Base-by-base conservation (phyloP, 1,140 invertebrate genomes). In the Drosophila malerkotliana region DNA sequence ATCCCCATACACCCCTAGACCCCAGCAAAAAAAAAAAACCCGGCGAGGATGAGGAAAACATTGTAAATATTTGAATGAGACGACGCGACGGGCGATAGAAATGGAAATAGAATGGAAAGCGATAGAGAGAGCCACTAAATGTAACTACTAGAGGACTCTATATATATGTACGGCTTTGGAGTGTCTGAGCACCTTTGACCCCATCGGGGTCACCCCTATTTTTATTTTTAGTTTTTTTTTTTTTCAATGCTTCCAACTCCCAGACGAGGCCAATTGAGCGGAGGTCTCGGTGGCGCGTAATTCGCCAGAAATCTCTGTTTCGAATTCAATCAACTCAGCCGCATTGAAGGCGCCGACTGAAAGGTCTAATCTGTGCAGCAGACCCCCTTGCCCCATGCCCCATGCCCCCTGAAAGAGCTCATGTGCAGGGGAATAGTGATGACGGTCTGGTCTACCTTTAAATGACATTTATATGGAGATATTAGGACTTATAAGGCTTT, bases 261-360 rank as follows among this genome's bases (percentile, higher is more conserved):
- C 5, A 6, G 41, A 7, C 41, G 14, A 44, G 28, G 59, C 59
- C 63, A 66, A 66, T 63, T 41, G 47, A 53, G 59, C 34, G 47
- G 47, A 66, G 48, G 67, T 81, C 68, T 76, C 74, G 72, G 63
- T 68, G 66, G 83, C 82, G 68, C 79, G 82, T 87, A 85, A 87
- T 85, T 85, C 79, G 74, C 77, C 67, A 78, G 77, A 87, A 85
- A 85, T 85, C 82, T 87, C 82, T 77, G 82, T 67, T 69, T 85
- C 82, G 67, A 87, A 87, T 85, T 87, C 82, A 85, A 85, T 85
- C 79, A 85, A 81, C 77, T 85, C 54, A 74, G 66, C 77, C 74
- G 82, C 82, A 85, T 81, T 85, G 68, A 71, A 76, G 26, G 26
- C 26, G 26, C 55, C 72, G 48, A 21, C 37, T 67, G 48, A 54